Percentiles rank a stretch among this genome's conserved stretches.
phyloP scores from a whole-genome alignment of 2,113 vertebrate genomes.

The Albula glossodonta region DNA sequence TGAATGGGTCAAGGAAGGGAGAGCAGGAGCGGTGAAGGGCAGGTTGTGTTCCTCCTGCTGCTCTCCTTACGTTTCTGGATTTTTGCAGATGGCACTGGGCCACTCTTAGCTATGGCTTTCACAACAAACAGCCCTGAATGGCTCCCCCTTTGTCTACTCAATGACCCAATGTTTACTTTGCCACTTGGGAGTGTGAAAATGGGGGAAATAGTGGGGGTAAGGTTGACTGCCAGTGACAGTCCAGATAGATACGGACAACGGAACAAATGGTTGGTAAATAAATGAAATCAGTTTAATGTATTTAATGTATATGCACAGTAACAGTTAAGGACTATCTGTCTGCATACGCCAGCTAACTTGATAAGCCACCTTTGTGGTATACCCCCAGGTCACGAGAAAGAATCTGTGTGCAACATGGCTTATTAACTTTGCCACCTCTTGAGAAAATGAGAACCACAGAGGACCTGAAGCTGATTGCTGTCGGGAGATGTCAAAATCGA shows the following conservation, averaged over 20 bases:
- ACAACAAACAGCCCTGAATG: conserved; percentile 63
- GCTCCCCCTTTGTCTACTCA: conserved; percentile 62
- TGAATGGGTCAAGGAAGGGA: no score
- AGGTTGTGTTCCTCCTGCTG: background rate
- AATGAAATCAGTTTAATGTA: no score
- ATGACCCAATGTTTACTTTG: conserved; percentile 65
- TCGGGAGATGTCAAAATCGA: background rate
- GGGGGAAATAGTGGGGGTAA: conserved; percentile 25
- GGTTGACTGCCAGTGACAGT: conserved; percentile 3
- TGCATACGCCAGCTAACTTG: no score
- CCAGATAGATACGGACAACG: conserved; percentile 31
- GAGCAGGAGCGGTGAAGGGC: no score
- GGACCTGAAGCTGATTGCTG: background rate
- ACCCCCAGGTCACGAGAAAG: background rate
- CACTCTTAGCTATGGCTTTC: conserved; percentile 65
- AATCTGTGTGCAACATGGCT: background rate
- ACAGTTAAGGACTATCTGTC: no score
- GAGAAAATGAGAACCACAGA: background rate
- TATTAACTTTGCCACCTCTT: background rate
- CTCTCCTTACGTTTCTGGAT: background rate
- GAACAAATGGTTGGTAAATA: conserved; percentile 47
- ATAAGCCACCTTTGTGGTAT: no score
- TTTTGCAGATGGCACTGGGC: background rate
- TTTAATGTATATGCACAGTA: no score
- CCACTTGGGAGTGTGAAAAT: conserved; percentile 63